These are phyloP conservation scores for Petaurus breviceps DNA, from an alignment of 2,113 vertebrate species.

Conservation along the genomic window DNA sequence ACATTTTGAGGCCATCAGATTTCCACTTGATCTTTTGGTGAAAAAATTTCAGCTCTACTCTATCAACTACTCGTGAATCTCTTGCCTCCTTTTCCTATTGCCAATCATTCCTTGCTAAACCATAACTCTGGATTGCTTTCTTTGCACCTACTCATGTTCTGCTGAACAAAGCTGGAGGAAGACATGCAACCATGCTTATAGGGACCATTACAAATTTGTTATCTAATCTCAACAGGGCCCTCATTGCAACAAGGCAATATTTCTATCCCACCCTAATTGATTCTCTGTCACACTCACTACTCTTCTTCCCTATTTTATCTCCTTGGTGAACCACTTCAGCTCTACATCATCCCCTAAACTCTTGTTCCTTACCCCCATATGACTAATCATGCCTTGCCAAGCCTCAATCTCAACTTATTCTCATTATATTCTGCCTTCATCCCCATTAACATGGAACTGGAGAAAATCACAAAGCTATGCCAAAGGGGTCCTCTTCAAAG, in stretches of 20 bases:
- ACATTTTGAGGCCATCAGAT: not conserved
- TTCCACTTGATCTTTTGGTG: not conserved
- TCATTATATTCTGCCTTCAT: not conserved
- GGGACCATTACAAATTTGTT: not conserved
- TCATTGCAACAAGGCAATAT: not conserved
- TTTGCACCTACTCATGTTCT: not conserved
- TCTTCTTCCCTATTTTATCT: not conserved
- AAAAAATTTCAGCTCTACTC: not conserved
- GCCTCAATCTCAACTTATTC: not conserved
- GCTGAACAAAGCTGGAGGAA: not conserved
- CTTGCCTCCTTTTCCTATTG: not conserved
- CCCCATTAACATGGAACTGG: not conserved
- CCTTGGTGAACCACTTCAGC: not conserved
- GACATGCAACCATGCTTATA: not conserved
- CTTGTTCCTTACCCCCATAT: not conserved
- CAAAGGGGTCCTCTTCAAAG: not conserved
- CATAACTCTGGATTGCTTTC: not conserved
- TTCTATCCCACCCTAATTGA: not conserved
- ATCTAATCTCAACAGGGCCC: not conserved
- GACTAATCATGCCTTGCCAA: not conserved
- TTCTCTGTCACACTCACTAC: not conserved
- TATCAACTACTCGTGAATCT: too few relatives aligned
- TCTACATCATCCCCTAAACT: not conserved
- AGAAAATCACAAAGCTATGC: not conserved
- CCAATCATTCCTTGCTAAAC: not conserved